Evolutionary conservation across 2,888 invertebrate species (phyloP).

Genomic region (Rotaria macrura): DNA sequence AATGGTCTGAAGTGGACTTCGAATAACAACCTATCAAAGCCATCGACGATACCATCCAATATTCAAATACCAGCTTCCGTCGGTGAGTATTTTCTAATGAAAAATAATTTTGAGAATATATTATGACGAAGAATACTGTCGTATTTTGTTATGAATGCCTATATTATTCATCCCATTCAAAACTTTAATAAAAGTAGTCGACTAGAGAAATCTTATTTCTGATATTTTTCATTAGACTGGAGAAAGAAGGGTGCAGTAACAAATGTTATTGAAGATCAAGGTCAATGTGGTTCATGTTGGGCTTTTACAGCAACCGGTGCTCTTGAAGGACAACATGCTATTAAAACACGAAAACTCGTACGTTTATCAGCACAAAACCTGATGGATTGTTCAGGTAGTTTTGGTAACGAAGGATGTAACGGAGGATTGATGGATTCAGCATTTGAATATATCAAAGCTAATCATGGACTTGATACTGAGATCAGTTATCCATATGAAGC

Average conservation of each 20-base stretch:
- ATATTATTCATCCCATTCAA: no score
- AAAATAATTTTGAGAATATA: no score
- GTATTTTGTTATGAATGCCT: no score
- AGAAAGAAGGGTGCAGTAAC: conserved; percentile 34
- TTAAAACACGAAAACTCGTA: conserved; percentile 63
- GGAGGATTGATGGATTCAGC: conserved; percentile 54
- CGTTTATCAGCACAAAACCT: conserved; percentile 84
- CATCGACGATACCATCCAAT: background rate
- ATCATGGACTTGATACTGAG: conserved; percentile 43
- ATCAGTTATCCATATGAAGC: conserved; percentile 35
- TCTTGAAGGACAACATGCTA: conserved; percentile 56
- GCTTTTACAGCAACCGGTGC: conserved; percentile 58
- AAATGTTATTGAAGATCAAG: conserved; percentile 35
- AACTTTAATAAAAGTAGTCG: no score
- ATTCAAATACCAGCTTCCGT: background rate
- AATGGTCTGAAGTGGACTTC: background rate
- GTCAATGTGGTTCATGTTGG: conserved; percentile 62
- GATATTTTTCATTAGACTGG: conserved; percentile 28
- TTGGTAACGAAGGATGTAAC: conserved; percentile 72
- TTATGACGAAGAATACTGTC: no score
- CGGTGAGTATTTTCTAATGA: background rate
- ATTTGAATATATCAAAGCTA: conserved; percentile 35
- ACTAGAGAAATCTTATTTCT: no score
- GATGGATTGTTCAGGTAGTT: conserved; percentile 70
- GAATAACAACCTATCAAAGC: background rate